phyloP scores from a whole-genome alignment of 2,888 invertebrate genomes.

The Orthonychiurus folsomi region DNA sequence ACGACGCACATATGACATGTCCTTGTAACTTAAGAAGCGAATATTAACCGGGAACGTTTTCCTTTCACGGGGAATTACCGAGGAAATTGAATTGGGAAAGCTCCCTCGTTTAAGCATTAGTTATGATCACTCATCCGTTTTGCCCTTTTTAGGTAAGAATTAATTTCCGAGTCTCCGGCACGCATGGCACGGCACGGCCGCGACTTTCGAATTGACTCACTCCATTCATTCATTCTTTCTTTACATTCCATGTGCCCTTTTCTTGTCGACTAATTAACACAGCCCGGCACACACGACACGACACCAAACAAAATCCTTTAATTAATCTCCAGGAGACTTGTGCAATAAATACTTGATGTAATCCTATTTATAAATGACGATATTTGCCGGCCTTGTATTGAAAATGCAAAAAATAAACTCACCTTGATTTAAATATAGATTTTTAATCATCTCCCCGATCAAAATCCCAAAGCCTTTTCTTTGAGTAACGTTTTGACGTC shows the following conservation, averaged over 20 bases:
- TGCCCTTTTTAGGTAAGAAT: not conserved
- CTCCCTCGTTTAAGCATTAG: not conserved
- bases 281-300: not conserved
- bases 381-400: no score
- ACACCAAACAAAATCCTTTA: not conserved
- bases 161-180: no score
- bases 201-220: constrained; percentile 7
- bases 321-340: not conserved
- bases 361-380: not conserved
- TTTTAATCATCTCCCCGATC: constrained; percentile 13
- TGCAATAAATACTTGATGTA: not conserved
- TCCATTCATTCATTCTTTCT: constrained; percentile 12
- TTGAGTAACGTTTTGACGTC: constrained; percentile 10
- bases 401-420: not conserved
- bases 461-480: constrained; percentile 22
- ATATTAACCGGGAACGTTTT: not conserved
- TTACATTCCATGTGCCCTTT: constrained; percentile 6
- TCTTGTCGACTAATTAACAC: not conserved
- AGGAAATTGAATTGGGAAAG: constrained; percentile 1
- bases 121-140: not conserved
- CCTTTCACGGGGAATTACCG: constrained; percentile 1
- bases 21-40: no score
- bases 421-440: not conserved
- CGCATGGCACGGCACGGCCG: no score
- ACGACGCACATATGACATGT: no score